Percentiles rank a stretch among this genome's conserved stretches.
These are phyloP conservation scores for Brachionus calyciflorus DNA, from an alignment of 1,140 invertebrate genomes.

Conservation along the genomic window DNA sequence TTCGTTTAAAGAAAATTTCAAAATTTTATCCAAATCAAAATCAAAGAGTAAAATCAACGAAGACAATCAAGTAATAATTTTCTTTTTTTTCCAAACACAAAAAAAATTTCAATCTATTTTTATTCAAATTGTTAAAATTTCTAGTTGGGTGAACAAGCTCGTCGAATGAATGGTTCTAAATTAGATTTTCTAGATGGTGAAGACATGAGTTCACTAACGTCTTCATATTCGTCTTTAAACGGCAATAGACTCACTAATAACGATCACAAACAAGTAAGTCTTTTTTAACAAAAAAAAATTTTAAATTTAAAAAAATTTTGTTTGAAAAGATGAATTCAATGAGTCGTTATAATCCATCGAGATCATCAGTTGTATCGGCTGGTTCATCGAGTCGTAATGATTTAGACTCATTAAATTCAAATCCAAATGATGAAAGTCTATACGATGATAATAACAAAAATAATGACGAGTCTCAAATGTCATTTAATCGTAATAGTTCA, in stretches of 20 bases:
- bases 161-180: conserved; percentile 42
- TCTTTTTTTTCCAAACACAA: neutral
- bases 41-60: conserved; percentile 20
- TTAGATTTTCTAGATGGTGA: conserved; percentile 43
- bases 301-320: neutral
- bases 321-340: too few species aligned
- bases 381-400: conserved; percentile 28
- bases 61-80: conserved; percentile 25
- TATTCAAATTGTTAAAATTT: neutral
- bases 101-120: neutral
- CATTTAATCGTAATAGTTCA: conserved; percentile 20
- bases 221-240: conserved; percentile 40
- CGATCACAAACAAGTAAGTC: neutral
- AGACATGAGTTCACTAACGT: conserved; percentile 22
- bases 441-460: conserved; percentile 24
- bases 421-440: neutral
- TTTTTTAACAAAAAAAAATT: neutral
- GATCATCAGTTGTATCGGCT: conserved; percentile 18
- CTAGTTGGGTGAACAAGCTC: conserved; percentile 23
- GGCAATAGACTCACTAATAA: conserved; percentile 1
- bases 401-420: conserved; percentile 7
- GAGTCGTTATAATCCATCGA: conserved; percentile 15
- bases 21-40: conserved; percentile 7
- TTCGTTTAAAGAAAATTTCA: conserved; percentile 38
- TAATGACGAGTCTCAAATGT: neutral